A percentile compares a stretch with the other conserved stretches of the same genome.
Evolutionary conservation across 2,797 vertebrate genomes (phyloP).

Genomic region (Cryptoblepharus egeriae): DNA sequence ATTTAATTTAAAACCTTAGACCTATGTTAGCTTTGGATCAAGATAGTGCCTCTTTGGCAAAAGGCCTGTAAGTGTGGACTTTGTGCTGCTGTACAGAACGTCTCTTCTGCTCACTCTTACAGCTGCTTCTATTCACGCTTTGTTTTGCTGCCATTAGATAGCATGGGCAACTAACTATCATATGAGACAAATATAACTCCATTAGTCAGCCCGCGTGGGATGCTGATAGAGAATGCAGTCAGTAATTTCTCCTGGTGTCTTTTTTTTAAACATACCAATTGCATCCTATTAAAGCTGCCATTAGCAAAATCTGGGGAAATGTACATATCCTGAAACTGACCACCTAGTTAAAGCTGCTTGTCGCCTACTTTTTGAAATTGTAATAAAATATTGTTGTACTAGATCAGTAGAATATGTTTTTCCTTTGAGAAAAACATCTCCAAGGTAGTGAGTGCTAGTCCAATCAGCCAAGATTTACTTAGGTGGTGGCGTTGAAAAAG

Average conservation of each 20-base stretch:
- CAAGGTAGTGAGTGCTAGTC: conserved; percentile 47
- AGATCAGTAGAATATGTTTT: conserved; percentile 55
- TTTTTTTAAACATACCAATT: conserved; percentile 58
- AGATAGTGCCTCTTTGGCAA: neutral
- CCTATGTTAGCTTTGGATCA: conserved; percentile 5
- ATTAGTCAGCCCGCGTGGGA: conserved; percentile 74
- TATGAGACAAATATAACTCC: conserved; percentile 70
- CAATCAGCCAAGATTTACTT: conserved; percentile 51
- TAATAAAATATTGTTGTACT: conserved; percentile 60
- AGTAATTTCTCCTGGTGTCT: conserved; percentile 68
- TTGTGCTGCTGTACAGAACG: conserved; percentile 61
- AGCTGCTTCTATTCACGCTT: conserved; percentile 67
- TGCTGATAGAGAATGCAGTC: conserved; percentile 70
- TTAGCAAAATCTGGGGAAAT: conserved; percentile 62
- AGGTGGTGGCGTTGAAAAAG: conserved; percentile 24
- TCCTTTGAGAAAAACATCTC: conserved; percentile 50
- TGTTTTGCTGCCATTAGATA: conserved; percentile 64
- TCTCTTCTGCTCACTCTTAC: conserved; percentile 55
- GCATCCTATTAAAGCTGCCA: conserved; percentile 68
- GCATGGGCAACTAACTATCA: conserved; percentile 61
- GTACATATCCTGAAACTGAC: conserved; percentile 62
- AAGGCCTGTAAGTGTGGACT: conserved; percentile 40
- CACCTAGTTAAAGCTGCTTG: conserved; percentile 58
- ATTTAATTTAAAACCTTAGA: neutral
- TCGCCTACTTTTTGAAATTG: conserved; percentile 64